Conservation (phyloP, 1,140 invertebrate genomes). For the Drosophila watanabei region DNA sequence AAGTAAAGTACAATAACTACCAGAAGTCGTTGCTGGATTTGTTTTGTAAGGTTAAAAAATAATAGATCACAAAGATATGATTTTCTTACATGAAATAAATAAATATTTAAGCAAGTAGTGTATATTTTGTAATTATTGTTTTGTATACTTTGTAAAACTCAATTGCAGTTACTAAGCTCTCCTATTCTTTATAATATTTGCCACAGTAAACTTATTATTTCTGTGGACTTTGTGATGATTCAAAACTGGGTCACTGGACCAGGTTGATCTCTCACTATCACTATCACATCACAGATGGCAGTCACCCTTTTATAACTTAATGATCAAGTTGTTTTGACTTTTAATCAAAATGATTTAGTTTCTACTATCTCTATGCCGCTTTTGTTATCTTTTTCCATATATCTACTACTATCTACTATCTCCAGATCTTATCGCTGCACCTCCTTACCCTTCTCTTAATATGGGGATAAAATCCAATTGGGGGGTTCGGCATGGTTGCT, state of each 20-base stretch:
- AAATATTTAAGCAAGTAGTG: neutral
- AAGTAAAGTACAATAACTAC: neutral
- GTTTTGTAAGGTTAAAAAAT: neutral
- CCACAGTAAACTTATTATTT: neutral
- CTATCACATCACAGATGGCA: neutral
- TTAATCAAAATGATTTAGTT: neutral
- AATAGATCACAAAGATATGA: neutral
- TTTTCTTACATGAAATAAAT: neutral
- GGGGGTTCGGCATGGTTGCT: constrained; percentile 68
- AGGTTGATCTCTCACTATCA: neutral
- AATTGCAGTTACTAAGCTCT: neutral
- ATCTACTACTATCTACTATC: neutral
- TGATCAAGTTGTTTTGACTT: constrained; percentile 10
- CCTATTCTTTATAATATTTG: neutral
- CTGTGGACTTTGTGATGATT: neutral
- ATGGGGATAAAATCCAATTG: constrained; percentile 75
- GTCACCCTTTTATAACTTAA: constrained; percentile 1
- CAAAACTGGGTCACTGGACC: constrained; percentile 22
- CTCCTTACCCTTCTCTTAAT: constrained; percentile 73
- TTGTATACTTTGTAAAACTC: neutral
- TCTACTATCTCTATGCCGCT: neutral
- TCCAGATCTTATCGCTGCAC: neutral
- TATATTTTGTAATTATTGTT: neutral
- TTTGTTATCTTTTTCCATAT: neutral
- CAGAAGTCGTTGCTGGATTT: neutral